A percentile compares a stretch with the other conserved stretches of the same genome.
Evolutionary conservation across 1,140 invertebrate genomes (phyloP).

Genomic region (Euglossa dilemma): DNA sequence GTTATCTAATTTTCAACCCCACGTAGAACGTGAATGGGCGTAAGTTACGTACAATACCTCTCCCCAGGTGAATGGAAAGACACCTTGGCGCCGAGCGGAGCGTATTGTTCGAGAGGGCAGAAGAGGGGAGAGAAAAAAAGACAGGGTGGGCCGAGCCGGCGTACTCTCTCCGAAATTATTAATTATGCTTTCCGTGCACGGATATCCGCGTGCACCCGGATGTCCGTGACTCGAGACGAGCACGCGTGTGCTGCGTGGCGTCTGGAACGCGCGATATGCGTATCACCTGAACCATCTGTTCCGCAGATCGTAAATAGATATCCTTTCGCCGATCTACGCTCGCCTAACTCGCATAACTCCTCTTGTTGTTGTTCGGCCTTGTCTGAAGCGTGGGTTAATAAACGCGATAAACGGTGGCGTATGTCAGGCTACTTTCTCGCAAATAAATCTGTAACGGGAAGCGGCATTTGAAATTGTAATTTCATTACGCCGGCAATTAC

Average conservation of each 20-base stretch:
- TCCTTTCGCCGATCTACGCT: not conserved
- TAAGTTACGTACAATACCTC: constrained; percentile 40
- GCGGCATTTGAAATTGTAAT: constrained; percentile 4
- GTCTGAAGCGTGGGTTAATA: not conserved
- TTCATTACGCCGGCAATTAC: constrained; percentile 1
- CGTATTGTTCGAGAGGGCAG: constrained; percentile 52
- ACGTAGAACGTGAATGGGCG: constrained; percentile 41
- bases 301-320: constrained; percentile 11
- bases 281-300: constrained; percentile 7
- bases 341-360: too few species aligned
- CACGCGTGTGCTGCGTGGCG: not conserved
- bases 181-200: constrained; percentile 62
- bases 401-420: not conserved
- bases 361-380: too few species aligned
- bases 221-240: constrained; percentile 47
- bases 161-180: constrained; percentile 58
- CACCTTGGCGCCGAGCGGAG: constrained; percentile 31
- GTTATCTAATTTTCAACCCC: constrained; percentile 62
- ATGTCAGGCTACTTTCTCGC: not conserved
- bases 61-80: constrained; percentile 51
- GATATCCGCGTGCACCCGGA: constrained; percentile 60
- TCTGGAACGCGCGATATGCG: constrained; percentile 12
- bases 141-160: constrained; percentile 14
- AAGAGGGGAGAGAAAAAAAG: not conserved
- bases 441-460: not conserved